Evolutionary conservation across 2,113 vertebrate genomes (phyloP), one percentile per base, ranked within the genome.

Genomic region (Neogobius melanostomus): DNA sequence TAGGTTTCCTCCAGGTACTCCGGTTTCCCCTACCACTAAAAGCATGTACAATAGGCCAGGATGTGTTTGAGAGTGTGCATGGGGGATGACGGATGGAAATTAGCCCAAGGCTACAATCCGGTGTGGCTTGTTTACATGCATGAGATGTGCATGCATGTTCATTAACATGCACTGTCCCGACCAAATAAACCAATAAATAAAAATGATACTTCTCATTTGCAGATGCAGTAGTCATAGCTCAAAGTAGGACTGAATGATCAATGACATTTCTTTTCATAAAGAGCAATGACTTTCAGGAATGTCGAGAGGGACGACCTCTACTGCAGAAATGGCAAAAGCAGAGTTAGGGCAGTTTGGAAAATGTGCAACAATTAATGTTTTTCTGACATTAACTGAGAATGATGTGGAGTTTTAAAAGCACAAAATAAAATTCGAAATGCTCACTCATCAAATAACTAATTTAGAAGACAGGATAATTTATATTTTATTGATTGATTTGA

Each of bases 181-280:
- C n/a, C n/a, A n/a, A n/a, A n/a, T n/a, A n/a, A n/a, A n/a, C n/a
- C n/a, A n/a, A n/a, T n/a, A n/a, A n/a, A n/a, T n/a, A n/a, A 44
- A n/a, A 44, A 61, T 60, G 57, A 60, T n/a, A 44, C 4, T n/a
- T 8, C 8, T 61, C 6, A 36, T 14, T 36, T 45, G 59, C 42
- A 44, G 12, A 61, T 10, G 36, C 14, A n/a, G 12, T 42, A 61
- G 56, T 21, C 56, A 4, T 2, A 59, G 56, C 56, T 17, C 8
- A 56, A 56, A 28, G 56, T 12, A 3, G 11, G 57, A 4, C 59
- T 6, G 15, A 44, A 45, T 61, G 7, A 16, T n/a, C 42, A 45
- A 61, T 61, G 59, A 61, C 44, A 44, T 61, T 61, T 61, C 42
- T 61, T 56, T 45, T n/a, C 59, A 61, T 61, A 44, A 61, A 61